Evolutionary conservation across 2,888 invertebrate genomes (phyloP), one percentile per base, ranked within the genome.

Genomic region (Limnephilus rhombicus): DNA sequence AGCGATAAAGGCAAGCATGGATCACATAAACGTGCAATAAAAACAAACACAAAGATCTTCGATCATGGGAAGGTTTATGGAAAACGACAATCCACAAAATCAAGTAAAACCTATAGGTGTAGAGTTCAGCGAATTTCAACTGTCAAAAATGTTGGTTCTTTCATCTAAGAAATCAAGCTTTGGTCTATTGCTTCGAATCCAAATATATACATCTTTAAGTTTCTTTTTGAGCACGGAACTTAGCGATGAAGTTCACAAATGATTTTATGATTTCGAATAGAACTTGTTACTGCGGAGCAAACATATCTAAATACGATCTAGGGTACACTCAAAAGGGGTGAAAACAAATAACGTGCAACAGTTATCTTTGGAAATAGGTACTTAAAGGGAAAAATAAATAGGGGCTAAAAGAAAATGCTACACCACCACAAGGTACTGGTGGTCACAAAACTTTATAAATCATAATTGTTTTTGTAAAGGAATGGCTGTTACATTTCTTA

Each of bases 401-500:
- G 68, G 85, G 81, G 12, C 81, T 85, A 85, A 80, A 18, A 80
- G 31, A 88, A 87, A 82, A 87, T 80, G 3, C 93, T 93, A 92
- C 90, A 80, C 90, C 90, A 83, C 90, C 91, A 92, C 92, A 82
- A 81, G 83, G 91, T 80, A 45, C 89, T 68, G 83, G 85, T 91
- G 92, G 91, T 92, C 92, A 92, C 89, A 92, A 88, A 90, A 93
- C 91, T 92, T 91, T 92, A 91, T 92, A 91, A 90, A 93, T 53
- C 68, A 86, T 68, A 89, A 34, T 88, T 92, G 90, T 92, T 91
- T 92, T 90, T 93, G 92, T 93, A 89, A 92, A 91, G 93, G 93
- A 93, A 93, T 93, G 93, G 93, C 93, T 93, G 93, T 92, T 90
- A 85, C 86, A 85, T 80, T 68, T 89, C 87, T 89, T 91, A 91